A percentile compares a stretch with the other conserved stretches of the same genome.
Evolutionary conservation across 1,140 invertebrate species (phyloP).

Genomic region (Anastrepha ludens): DNA sequence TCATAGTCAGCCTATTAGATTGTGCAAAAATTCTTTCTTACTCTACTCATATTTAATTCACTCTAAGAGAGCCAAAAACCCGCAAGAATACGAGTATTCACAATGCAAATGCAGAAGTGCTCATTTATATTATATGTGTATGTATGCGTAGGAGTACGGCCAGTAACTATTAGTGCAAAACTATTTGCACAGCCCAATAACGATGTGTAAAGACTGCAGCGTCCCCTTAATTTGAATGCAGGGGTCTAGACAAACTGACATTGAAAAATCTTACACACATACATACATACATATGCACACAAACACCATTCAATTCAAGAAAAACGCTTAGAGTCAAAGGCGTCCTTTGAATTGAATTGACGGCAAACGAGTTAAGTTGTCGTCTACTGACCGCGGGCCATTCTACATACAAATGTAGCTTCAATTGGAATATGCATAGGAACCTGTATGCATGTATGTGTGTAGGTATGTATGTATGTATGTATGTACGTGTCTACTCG

Average conservation of each 20-base stretch:
- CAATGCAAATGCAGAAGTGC: no score
- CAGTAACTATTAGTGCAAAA: background rate
- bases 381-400: conserved; percentile 41
- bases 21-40: background rate
- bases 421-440: background rate
- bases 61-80: background rate
- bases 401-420: background rate
- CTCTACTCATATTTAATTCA: conserved; percentile 28
- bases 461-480: background rate
- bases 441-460: background rate
- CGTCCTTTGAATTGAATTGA: background rate
- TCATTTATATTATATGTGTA: no score
- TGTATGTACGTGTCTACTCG: background rate
- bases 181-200: background rate
- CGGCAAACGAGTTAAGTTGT: background rate
- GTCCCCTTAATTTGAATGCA: background rate
- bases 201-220: conserved; percentile 23
- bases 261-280: background rate
- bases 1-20: background rate
- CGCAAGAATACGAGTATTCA: no score
- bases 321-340: background rate
- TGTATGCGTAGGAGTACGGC: background rate
- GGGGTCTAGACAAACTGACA: conserved; percentile 3
- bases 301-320: background rate
- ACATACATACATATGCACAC: background rate